Evolutionary conservation across 2,888 invertebrate species (phyloP).

Genomic region (Oscheius sp.): DNA sequence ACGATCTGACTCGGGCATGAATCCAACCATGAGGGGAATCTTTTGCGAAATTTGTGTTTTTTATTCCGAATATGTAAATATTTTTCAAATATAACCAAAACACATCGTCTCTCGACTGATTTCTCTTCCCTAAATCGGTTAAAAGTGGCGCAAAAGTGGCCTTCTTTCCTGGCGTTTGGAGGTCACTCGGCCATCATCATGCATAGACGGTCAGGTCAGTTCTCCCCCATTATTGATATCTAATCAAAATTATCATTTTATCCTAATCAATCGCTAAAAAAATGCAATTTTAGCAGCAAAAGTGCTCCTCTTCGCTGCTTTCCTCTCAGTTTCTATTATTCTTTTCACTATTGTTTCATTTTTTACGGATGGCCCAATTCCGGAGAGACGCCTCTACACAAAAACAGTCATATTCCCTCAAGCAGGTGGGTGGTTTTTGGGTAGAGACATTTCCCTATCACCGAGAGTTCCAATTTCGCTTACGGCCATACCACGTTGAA

Average conservation of each 20-base stretch:
- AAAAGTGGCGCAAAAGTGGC: conserved; percentile 14
- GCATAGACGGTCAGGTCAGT: conserved; percentile 31
- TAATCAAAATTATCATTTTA: not conserved
- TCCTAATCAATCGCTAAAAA: not conserved
- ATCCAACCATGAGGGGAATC: no score
- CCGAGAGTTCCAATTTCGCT: no score
- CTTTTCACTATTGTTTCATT: conserved; percentile 15
- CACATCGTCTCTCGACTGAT: no score
- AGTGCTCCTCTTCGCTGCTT: not conserved
- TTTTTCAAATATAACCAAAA: no score
- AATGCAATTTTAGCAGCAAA: conserved; percentile 16
- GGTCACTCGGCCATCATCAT: conserved; percentile 37
- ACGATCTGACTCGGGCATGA: no score
- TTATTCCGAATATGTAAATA: no score
- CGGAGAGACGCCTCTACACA: not conserved
- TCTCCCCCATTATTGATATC: conserved; percentile 12
- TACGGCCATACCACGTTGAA: no score
- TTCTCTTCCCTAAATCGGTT: not conserved
- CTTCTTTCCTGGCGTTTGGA: conserved; percentile 11
- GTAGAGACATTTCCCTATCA: not conserved
- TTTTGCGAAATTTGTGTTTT: no score
- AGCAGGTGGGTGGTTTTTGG: not conserved
- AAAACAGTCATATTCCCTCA: conserved; percentile 33
- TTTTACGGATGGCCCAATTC: conserved; percentile 10
- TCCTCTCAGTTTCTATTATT: conserved; percentile 12